Evolutionary conservation across 2,113 vertebrate genomes (phyloP).

Genomic region (Calypte anna): DNA sequence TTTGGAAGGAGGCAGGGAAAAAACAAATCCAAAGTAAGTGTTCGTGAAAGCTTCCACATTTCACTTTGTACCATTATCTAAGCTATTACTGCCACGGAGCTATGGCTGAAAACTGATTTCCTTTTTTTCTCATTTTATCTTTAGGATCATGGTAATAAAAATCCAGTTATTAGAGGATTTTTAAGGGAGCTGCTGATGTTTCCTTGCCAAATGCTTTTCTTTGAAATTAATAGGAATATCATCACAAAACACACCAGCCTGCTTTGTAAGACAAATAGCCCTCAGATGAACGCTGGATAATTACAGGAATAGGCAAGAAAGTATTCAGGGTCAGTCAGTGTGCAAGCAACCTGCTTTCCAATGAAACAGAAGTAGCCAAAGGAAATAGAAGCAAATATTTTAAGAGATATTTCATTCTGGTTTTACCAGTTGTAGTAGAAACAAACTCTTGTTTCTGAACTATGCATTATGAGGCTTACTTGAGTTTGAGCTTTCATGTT

Average conservation of each 20-base stretch:
- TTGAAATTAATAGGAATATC: background rate
- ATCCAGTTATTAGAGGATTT: background rate
- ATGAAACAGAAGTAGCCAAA: background rate
- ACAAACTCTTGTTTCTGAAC: background rate
- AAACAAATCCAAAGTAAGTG: background rate
- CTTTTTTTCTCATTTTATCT: background rate
- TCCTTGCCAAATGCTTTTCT: background rate
- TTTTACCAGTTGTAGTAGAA: background rate
- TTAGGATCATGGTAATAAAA: background rate
- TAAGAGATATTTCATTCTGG: fast-evolving
- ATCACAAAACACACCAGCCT: background rate
- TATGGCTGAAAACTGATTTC: background rate
- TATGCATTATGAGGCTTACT: background rate
- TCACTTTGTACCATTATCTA: background rate
- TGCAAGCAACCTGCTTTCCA: background rate
- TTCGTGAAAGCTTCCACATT: background rate
- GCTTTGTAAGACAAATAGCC: background rate
- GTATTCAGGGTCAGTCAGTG: background rate
- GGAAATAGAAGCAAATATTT: background rate
- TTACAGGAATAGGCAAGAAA: background rate
- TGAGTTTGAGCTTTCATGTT: background rate
- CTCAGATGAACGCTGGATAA: background rate
- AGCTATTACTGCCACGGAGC: background rate
- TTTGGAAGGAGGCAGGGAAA: background rate
- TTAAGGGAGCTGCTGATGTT: background rate